These are phyloP conservation scores for Zalophus californianus DNA, from an alignment of 2,797 vertebrate genomes.

Conservation along the genomic window DNA sequence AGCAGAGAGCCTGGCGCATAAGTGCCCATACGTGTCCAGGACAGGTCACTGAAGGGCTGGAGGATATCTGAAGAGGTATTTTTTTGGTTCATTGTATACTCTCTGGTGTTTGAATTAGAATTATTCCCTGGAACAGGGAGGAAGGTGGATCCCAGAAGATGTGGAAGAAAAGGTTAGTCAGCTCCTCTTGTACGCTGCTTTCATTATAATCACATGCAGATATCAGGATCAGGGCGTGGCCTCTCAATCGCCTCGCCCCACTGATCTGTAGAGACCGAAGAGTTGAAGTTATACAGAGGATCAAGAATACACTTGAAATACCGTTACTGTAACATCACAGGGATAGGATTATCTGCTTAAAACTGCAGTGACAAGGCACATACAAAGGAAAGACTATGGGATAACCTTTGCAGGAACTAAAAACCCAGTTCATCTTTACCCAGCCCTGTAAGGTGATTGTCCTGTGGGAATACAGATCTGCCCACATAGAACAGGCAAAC, in stretches of 20 bases:
- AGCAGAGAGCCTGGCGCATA: background rate
- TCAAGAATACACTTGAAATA: background rate
- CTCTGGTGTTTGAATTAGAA: background rate
- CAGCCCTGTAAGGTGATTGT: background rate
- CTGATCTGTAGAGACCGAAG: background rate
- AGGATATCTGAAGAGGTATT: background rate
- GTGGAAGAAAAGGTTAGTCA: background rate
- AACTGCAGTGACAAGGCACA: background rate
- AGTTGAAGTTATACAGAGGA: background rate
- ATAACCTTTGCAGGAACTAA: background rate
- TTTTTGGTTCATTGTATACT: background rate
- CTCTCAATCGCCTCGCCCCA: background rate
- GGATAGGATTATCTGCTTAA: background rate
- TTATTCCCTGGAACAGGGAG: background rate
- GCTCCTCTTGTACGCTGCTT: background rate
- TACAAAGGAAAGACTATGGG: background rate
- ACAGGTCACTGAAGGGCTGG: background rate
- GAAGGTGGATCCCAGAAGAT: background rate
- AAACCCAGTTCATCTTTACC: background rate
- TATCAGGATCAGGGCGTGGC: background rate
- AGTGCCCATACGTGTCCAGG: fast-evolving
- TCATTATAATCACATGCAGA: background rate
- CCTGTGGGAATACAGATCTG: background rate
- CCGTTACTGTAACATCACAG: background rate
- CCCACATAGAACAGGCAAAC: background rate